These are phyloP conservation scores for Zaprionus camerounensis DNA, from an alignment of 1,140 invertebrate genomes.

Conservation along the genomic window DNA sequence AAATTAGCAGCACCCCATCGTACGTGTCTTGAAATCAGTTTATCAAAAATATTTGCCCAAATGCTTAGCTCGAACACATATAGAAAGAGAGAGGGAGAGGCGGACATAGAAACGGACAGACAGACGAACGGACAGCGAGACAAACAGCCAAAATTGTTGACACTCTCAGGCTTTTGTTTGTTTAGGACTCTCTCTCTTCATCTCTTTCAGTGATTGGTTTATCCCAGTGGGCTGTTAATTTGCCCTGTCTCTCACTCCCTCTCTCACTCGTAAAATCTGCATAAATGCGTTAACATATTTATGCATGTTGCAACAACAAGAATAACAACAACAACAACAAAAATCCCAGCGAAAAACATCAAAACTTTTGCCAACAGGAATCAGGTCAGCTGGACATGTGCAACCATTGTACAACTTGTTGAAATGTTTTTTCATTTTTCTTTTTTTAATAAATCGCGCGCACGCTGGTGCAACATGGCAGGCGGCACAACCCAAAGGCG, in stretches of 20 bases:
- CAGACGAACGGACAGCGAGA: neutral
- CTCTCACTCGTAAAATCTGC: neutral
- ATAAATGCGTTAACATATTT: conserved; percentile 7
- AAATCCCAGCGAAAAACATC: conserved; percentile 34
- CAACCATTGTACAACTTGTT: conserved; percentile 69
- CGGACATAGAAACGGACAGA: neutral
- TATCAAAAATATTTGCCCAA: conserved; percentile 77
- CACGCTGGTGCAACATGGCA: conserved; percentile 32
- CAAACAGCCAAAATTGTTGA: conserved; percentile 53
- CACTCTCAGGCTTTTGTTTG: conserved; percentile 60
- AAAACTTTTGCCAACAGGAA: conserved; percentile 45
- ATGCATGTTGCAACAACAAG: conserved; percentile 26
- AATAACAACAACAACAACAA: neutral
- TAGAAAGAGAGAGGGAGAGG: neutral
- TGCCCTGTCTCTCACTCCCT: conserved; percentile 1
- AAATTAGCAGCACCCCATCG: conserved; percentile 65
- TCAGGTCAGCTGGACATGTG: conserved; percentile 74
- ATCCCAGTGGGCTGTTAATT: conserved; percentile 42
- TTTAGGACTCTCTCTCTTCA: conserved; percentile 55
- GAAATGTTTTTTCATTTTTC: conserved; percentile 47
- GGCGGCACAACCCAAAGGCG: conserved; percentile 57
- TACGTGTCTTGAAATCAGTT: conserved; percentile 67
- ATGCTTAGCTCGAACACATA: conserved; percentile 64
- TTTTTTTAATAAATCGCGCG: conserved; percentile 39
- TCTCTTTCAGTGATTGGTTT: conserved; percentile 49